Percentiles rank a stretch among this genome's conserved stretches.
Conservation (phyloP, 2,888 invertebrate species). For the Acronicta psi region DNA sequence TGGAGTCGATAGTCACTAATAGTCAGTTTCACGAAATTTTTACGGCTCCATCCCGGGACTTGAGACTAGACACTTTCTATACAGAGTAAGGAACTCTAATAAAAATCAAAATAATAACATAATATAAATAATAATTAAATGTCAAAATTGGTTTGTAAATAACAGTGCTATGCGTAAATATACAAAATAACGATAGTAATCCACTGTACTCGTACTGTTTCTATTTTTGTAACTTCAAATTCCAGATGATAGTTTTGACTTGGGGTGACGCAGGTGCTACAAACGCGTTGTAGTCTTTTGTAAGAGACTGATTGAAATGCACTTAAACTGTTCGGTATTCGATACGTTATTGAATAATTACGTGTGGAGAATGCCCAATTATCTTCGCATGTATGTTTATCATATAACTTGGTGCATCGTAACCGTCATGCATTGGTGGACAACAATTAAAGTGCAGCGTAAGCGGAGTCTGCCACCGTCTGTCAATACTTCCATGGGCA, state of each 20-base stretch:
- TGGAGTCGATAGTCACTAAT: too few species aligned
- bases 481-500: slow-evolving; percentile 34
- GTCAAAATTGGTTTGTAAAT: too few species aligned
- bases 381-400: slow-evolving; percentile 53
- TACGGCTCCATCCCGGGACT: too few species aligned
- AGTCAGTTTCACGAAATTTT: too few species aligned
- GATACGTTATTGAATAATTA: slow-evolving; percentile 44
- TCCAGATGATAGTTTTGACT: slow-evolving; percentile 12
- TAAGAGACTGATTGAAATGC: slow-evolving; percentile 44
- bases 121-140: too few species aligned
- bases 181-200: too few species aligned
- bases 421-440: slow-evolving; percentile 61
- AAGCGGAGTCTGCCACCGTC: slow-evolving; percentile 16
- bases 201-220: background rate
- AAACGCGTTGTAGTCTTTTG: slow-evolving; percentile 74
- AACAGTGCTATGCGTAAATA: too few species aligned
- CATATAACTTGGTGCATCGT: slow-evolving; percentile 58
- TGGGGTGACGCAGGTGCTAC: slow-evolving; percentile 17
- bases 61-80: too few species aligned
- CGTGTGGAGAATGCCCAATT: slow-evolving; percentile 46
- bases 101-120: too few species aligned
- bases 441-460: slow-evolving; percentile 46
- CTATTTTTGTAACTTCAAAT: slow-evolving; percentile 3
- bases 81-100: too few species aligned
- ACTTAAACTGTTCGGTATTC: slow-evolving; percentile 28